Conservation (phyloP, 2,113 vertebrate species). For the Petroica traversi region DNA sequence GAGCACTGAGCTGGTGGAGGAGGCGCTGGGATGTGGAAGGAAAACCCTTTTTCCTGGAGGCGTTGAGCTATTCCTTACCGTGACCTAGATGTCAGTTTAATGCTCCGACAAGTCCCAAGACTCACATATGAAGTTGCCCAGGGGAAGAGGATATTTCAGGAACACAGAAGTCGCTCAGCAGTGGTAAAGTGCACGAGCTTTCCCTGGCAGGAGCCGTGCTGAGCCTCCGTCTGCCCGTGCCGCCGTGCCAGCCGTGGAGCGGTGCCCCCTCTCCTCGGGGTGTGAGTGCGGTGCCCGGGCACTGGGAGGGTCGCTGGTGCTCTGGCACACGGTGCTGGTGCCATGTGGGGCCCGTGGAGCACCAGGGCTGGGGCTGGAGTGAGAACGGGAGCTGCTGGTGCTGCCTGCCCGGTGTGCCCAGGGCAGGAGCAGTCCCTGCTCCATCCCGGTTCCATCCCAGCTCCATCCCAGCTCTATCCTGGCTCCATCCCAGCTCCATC, state of each 20-base stretch:
- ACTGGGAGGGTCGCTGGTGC: background rate
- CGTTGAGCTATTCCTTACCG: conserved; percentile 8
- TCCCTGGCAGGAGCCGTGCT: conserved; percentile 31
- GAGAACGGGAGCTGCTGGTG: rapidly evolving
- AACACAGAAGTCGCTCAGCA: conserved; percentile 46
- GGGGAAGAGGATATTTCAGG: conserved; percentile 52
- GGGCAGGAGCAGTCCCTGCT: background rate
- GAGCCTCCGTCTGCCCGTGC: conserved; percentile 38
- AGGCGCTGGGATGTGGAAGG: background rate
- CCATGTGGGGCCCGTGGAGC: rapidly evolving
- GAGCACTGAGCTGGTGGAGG: background rate
- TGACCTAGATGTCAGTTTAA: conserved; percentile 54
- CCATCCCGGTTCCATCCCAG: no score
- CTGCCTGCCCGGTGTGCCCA: background rate
- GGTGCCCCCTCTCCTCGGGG: background rate
- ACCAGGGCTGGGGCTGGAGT: background rate
- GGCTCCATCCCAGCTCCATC: no score
- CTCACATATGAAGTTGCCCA: conserved; percentile 12
- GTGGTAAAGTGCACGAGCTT: conserved; percentile 16
- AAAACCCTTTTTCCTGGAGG: conserved; percentile 64
- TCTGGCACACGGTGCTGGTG: background rate
- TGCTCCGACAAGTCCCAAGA: conserved; percentile 27
- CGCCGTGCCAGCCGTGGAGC: background rate
- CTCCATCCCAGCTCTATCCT: no score
- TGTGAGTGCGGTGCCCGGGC: background rate